These are phyloP conservation scores for Poecilia gillii DNA, from an alignment of 2,797 vertebrate species.

Conservation along the genomic window DNA sequence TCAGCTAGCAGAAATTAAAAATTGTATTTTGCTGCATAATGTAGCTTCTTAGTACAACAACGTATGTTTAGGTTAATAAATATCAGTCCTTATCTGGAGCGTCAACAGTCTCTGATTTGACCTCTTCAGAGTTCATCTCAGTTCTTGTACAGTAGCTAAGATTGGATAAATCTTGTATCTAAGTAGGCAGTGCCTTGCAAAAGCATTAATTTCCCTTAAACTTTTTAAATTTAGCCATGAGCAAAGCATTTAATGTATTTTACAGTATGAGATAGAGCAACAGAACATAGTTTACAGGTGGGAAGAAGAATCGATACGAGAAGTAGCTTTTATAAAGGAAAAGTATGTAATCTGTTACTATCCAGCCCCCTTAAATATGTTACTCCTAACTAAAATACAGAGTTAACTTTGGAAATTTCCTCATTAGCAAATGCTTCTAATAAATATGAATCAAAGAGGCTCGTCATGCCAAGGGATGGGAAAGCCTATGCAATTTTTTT, in stretches of 20 bases:
- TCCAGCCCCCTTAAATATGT: neutral
- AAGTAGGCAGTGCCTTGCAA: neutral
- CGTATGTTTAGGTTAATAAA: neutral
- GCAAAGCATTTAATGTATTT: neutral
- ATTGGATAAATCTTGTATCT: neutral
- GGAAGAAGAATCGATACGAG: neutral
- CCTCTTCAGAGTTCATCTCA: neutral
- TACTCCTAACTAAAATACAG: neutral
- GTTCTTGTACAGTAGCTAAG: neutral
- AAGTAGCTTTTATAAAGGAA: neutral
- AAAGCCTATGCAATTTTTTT: neutral
- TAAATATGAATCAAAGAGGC: neutral
- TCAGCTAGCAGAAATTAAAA: constrained; percentile 16
- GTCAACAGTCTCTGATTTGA: neutral
- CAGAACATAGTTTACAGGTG: neutral
- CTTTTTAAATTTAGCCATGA: neutral
- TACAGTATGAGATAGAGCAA: neutral
- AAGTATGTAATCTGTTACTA: neutral
- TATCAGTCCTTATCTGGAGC: neutral
- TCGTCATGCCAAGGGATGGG: neutral
- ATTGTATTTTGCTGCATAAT: neutral
- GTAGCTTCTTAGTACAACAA: neutral
- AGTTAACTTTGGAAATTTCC: neutral
- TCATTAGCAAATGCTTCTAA: neutral
- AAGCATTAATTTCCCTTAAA: neutral